A percentile compares a stretch with the other conserved stretches of the same genome.
These are phyloP conservation scores for Neoniphon sammara DNA, from an alignment of 2,797 vertebrate species.

Conservation along the genomic window DNA sequence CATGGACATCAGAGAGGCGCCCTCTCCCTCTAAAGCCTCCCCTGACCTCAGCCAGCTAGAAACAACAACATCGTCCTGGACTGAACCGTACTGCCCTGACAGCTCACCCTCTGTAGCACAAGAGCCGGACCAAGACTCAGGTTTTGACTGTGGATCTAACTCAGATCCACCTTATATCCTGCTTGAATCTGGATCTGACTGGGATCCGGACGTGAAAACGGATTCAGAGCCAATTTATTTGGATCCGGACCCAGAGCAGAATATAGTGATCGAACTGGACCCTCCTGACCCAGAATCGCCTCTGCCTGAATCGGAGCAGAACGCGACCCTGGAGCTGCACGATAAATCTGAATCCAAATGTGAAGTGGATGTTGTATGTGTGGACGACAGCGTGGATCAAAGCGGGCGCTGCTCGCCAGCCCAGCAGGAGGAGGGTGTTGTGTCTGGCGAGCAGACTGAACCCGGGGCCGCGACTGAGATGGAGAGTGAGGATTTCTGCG, in stretches of 20 bases:
- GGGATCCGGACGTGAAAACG: conserved; percentile 39
- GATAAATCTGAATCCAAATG: conserved; percentile 32
- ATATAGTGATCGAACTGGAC: conserved; percentile 66
- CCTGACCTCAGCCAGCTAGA: conserved; percentile 68
- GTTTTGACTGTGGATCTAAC: conserved; percentile 67
- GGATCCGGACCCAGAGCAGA: conserved; percentile 68
- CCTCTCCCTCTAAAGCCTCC: conserved; percentile 8
- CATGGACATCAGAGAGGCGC: conserved; percentile 26
- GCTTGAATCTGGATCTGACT: conserved; percentile 66
- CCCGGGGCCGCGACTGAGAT: conserved; percentile 64
- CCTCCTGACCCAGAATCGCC: conserved; percentile 56
- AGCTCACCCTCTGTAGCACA: conserved; percentile 16
- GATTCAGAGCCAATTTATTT: conserved; percentile 67
- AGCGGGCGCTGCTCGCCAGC: conserved; percentile 3
- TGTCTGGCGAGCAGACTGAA: conserved; percentile 9
- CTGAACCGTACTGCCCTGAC: conserved; percentile 59
- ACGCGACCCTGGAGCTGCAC: conserved; percentile 38
- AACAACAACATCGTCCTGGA: conserved; percentile 41
- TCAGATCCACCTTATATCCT: conserved; percentile 68
- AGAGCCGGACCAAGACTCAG: conserved; percentile 66
- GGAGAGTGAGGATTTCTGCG: conserved; percentile 97
- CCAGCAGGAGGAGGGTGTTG: conserved; percentile 15
- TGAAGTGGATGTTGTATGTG: conserved; percentile 31
- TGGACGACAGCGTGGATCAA: conserved; percentile 21
- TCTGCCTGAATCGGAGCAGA: conserved; percentile 43